Evolutionary conservation across 2,113 vertebrate genomes (phyloP).

Genomic region (Neolamprologus cancellatus): DNA sequence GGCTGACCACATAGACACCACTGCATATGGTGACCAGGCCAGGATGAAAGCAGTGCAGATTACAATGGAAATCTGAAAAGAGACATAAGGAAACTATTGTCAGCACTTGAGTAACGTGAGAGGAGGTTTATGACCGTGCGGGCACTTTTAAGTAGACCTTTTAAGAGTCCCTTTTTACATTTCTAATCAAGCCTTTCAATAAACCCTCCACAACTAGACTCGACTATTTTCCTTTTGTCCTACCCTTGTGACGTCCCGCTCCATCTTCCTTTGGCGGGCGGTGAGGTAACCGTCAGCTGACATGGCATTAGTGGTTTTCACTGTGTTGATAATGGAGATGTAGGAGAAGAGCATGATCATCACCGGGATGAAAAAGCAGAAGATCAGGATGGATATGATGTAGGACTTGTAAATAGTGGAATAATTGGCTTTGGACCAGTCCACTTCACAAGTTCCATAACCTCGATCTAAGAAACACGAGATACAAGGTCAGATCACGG

Average conservation of each 20-base stretch:
- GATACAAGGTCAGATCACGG: not conserved
- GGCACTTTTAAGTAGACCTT: not conserved
- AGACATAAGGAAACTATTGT: conserved; percentile 37
- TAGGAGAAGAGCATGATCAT: conserved; percentile 77
- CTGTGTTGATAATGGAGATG: conserved; percentile 78
- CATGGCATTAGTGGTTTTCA: conserved; percentile 78
- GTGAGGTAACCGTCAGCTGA: conserved; percentile 70
- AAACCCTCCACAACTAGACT: not conserved
- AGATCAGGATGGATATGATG: conserved; percentile 80
- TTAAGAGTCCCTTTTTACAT: not conserved
- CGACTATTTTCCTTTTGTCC: not conserved
- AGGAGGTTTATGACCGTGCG: not conserved
- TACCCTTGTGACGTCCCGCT: conserved; percentile 77
- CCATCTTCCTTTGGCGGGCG: conserved; percentile 73
- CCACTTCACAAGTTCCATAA: conserved; percentile 81
- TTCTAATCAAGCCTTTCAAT: not conserved
- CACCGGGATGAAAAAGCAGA: conserved; percentile 79
- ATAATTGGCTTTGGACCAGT: conserved; percentile 86
- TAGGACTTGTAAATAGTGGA: conserved; percentile 84
- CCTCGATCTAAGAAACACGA: conserved; percentile 66
- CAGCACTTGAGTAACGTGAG: not conserved
- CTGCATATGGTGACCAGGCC: conserved; percentile 79
- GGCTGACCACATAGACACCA: conserved; percentile 80
- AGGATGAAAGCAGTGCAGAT: conserved; percentile 80
- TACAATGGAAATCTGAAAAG: conserved; percentile 73